A percentile compares a stretch with the other conserved stretches of the same genome.
Evolutionary conservation across 2,113 vertebrate genomes (phyloP).

Genomic region (Rhabdornis inornatus): DNA sequence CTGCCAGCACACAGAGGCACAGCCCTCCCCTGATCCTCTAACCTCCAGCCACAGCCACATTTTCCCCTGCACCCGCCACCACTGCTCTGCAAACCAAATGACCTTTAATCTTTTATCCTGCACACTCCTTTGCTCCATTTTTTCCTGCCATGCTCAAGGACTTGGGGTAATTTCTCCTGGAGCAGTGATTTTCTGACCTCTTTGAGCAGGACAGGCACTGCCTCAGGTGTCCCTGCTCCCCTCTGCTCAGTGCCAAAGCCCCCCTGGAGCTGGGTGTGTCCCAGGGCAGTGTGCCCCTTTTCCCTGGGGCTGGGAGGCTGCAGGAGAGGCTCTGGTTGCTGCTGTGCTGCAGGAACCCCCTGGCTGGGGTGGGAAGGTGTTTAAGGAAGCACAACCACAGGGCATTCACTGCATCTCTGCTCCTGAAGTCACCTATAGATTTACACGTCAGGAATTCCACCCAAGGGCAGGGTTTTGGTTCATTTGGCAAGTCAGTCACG

Average conservation of each 20-base stretch:
- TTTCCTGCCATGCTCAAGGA: background rate
- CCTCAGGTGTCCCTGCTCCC: background rate
- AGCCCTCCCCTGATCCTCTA: background rate
- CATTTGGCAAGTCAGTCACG: background rate
- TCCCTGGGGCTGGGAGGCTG: background rate
- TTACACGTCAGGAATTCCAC: background rate
- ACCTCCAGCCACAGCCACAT: background rate
- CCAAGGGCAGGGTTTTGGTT: background rate
- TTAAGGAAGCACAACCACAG: background rate
- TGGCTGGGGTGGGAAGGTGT: conserved; percentile 7
- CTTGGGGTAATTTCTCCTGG: background rate
- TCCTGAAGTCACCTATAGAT: background rate
- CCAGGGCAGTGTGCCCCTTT: background rate
- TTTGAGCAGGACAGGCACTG: background rate
- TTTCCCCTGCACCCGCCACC: background rate
- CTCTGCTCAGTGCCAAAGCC: background rate
- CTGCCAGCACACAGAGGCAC: background rate
- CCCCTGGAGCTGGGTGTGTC: background rate
- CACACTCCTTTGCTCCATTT: background rate
- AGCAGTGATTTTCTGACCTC: background rate
- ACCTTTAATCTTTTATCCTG: background rate
- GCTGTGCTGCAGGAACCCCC: background rate
- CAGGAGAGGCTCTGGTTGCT: background rate
- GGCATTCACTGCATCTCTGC: background rate
- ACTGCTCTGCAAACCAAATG: background rate